A percentile compares a stretch with the other conserved stretches of the same genome.
These are phyloP conservation scores for Psylliodes chrysocephalus DNA, from an alignment of 2,888 invertebrate species.

Conservation along the genomic window DNA sequence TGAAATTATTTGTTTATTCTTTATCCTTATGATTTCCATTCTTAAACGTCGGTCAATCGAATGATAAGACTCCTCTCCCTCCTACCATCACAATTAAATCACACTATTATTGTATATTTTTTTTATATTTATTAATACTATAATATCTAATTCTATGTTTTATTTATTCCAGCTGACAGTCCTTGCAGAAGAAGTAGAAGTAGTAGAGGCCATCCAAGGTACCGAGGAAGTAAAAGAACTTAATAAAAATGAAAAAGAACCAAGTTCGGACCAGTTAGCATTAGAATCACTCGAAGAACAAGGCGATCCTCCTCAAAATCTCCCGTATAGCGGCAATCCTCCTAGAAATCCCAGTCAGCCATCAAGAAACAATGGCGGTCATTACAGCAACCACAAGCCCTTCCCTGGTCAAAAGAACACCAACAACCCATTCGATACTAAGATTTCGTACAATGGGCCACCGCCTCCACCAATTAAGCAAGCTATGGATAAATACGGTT, in stretches of 20 bases:
- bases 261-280: constrained; percentile 75
- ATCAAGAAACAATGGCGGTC: constrained; percentile 60
- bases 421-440: constrained; percentile 59
- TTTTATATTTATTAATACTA: too few species aligned
- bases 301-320: constrained; percentile 65
- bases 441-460: constrained; percentile 78
- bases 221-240: constrained; percentile 68
- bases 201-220: constrained; percentile 71
- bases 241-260: constrained; percentile 71
- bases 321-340: constrained; percentile 62
- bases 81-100: too few species aligned
- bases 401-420: constrained; percentile 67
- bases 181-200: constrained; percentile 71
- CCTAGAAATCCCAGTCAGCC: constrained; percentile 52
- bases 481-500: constrained; percentile 63
- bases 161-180: constrained; percentile 54
- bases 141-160: too few species aligned
- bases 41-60: too few species aligned
- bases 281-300: constrained; percentile 75
- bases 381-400: constrained; percentile 64
- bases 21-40: too few species aligned
- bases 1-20: too few species aligned
- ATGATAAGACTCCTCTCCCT: too few species aligned
- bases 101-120: too few species aligned
- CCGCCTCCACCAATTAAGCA: constrained; percentile 65